phyloP scores from a whole-genome alignment of 2,888 invertebrate genomes.

The Habrosyne pyritoides region DNA sequence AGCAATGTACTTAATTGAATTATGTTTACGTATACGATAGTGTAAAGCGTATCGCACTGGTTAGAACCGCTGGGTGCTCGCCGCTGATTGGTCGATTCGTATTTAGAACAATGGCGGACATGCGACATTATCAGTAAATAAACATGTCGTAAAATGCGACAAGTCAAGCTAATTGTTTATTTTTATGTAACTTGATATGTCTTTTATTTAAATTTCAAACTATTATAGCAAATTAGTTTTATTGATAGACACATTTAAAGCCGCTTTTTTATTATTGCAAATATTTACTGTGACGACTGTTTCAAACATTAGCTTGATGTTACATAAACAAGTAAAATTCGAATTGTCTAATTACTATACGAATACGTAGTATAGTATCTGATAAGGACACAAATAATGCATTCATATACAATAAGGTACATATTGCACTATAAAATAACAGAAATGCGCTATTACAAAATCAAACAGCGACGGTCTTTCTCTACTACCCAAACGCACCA shows the following conservation, averaged over 20 bases:
- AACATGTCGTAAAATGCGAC: constrained; percentile 1
- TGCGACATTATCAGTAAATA: constrained; percentile 11
- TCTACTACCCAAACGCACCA: constrained; percentile 18
- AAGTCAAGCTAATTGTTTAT: background rate
- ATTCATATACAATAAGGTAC: background rate
- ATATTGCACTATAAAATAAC: constrained; percentile 7
- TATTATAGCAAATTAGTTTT: constrained; percentile 25
- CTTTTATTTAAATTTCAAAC: constrained; percentile 25
- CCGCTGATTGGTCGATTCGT: constrained; percentile 57
- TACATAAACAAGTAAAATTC: no score
- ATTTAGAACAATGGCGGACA: constrained; percentile 66
- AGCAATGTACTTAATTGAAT: constrained; percentile 71
- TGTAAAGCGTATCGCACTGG: constrained; percentile 33
- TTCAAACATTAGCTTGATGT: no score
- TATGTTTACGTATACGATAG: constrained; percentile 63
- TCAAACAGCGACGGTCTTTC: constrained; percentile 22
- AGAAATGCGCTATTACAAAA: constrained; percentile 36
- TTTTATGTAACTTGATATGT: constrained; percentile 11
- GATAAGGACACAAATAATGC: background rate
- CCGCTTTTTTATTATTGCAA: no score
- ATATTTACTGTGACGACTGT: no score
- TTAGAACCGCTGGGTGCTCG: constrained; percentile 25
- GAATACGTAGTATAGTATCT: no score
- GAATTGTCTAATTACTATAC: no score
- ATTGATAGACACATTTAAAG: constrained; percentile 12